Conservation (phyloP, 2,888 invertebrate genomes). For the Alsophila aescularia region DNA sequence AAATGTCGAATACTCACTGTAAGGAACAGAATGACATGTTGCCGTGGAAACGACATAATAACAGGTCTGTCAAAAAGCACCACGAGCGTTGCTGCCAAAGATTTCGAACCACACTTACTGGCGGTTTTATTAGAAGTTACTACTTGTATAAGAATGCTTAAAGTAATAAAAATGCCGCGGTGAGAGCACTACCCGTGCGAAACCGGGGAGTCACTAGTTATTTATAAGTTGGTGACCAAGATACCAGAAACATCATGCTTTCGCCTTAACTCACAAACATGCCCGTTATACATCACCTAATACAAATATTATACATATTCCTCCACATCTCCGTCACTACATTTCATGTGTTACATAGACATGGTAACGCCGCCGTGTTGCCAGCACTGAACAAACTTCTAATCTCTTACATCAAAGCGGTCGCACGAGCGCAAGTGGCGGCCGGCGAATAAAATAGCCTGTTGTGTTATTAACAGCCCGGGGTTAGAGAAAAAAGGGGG, state of each 20-base stretch:
- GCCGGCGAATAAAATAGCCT: slow-evolving; percentile 78
- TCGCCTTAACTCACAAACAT: neutral
- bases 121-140: no score
- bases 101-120: no score
- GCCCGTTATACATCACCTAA: neutral
- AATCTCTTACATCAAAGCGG: slow-evolving; percentile 79
- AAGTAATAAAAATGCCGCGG: no score
- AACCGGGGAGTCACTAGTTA: no score
- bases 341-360: neutral
- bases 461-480: slow-evolving; percentile 82
- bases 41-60: no score
- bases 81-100: no score
- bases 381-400: slow-evolving; percentile 43
- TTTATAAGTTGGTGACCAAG: no score
- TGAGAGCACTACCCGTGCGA: no score
- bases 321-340: slow-evolving; percentile 2
- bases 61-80: no score
- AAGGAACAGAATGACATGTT: no score
- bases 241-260: neutral
- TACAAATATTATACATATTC: slow-evolving; percentile 26
- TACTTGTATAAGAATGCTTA: no score
- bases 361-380: slow-evolving; percentile 19
- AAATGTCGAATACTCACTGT: no score
- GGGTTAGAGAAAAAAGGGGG: slow-evolving; percentile 62
- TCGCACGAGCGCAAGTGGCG: slow-evolving; percentile 75